Percentiles rank a stretch among this genome's conserved stretches.
Evolutionary conservation across 2,888 invertebrate species (phyloP).

Genomic region (Leptopilina myrica): DNA sequence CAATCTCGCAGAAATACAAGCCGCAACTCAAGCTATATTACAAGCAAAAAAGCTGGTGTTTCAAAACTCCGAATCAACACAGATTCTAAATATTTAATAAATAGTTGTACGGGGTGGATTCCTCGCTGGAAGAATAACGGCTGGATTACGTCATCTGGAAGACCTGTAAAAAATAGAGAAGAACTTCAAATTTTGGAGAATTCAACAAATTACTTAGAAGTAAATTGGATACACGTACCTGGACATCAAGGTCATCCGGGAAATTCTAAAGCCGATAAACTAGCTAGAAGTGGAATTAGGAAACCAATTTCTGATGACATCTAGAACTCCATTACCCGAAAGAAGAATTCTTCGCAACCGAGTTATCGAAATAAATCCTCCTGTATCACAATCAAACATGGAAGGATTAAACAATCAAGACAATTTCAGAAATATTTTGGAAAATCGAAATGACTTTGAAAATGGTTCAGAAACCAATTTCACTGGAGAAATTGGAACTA

Average conservation of each 20-base stretch:
- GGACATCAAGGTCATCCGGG: not conserved
- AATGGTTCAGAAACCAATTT: no score
- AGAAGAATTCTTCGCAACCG: not conserved
- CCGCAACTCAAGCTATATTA: not conserved
- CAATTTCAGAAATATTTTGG: no score
- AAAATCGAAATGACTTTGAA: no score
- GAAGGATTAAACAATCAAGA: no score
- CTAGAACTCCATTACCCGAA: not conserved
- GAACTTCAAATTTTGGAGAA: not conserved
- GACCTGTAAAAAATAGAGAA: not conserved
- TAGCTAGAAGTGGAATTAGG: not conserved
- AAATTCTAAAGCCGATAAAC: not conserved
- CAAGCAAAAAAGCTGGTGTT: not conserved
- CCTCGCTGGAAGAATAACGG: not conserved
- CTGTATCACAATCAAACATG: no score
- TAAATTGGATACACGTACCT: not conserved
- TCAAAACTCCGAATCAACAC: not conserved
- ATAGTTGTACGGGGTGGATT: not conserved
- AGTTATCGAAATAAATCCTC: not conserved
- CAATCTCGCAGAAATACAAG: not conserved
- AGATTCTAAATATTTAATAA: not conserved
- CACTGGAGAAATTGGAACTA: no score
- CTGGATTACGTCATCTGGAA: not conserved
- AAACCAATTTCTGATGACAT: not conserved
- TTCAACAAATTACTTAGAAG: no score